phyloP scores from a whole-genome alignment of 2,113 vertebrate species.

The Lagopus leucura region DNA sequence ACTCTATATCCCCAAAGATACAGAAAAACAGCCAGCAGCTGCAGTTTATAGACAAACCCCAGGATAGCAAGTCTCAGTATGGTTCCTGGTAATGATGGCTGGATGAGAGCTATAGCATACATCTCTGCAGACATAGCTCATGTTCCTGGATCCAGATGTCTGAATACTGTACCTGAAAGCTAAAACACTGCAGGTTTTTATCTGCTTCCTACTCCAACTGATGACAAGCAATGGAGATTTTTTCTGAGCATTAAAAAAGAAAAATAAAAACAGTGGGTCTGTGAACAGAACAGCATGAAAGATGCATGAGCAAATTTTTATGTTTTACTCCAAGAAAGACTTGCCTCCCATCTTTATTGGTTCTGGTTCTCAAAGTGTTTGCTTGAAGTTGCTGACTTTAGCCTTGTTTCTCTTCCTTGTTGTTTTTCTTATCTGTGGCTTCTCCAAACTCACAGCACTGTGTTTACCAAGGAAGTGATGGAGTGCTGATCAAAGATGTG shows the following conservation, averaged over 20 bases:
- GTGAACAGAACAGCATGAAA: background rate
- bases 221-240: background rate
- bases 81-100: background rate
- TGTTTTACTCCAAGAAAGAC: background rate
- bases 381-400: background rate
- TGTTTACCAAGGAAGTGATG: background rate
- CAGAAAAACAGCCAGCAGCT: background rate
- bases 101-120: background rate
- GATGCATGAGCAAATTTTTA: background rate
- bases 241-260: background rate
- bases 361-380: background rate
- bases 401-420: background rate
- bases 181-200: background rate
- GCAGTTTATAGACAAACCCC: background rate
- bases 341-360: background rate
- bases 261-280: background rate
- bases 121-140: background rate
- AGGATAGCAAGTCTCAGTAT: rapidly evolving
- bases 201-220: background rate
- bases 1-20: background rate
- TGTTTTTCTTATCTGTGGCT: background rate
- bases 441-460: background rate
- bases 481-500: background rate
- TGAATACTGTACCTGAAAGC: background rate
- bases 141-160: background rate